A percentile compares a stretch with the other conserved stretches of the same genome.
Evolutionary conservation across 2,113 vertebrate species (phyloP).

Genomic region (Xiphophorus hellerii): DNA sequence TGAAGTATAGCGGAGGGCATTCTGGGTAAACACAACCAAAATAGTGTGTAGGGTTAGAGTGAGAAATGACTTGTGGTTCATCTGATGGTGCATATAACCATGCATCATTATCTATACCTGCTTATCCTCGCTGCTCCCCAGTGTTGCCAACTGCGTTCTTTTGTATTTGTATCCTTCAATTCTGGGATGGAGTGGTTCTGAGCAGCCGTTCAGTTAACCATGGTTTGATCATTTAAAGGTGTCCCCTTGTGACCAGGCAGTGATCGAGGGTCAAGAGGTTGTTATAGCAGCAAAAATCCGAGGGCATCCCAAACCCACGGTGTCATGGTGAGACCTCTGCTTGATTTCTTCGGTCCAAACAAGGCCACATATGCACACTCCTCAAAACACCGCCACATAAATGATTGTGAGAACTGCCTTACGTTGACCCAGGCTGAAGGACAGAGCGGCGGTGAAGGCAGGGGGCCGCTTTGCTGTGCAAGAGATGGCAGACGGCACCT

Average conservation of each 20-base stretch:
- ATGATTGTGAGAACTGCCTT: constrained; percentile 28
- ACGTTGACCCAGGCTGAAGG: constrained; percentile 83
- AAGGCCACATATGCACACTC: constrained; percentile 23
- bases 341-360: not conserved
- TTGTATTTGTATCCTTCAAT: too few relatives aligned
- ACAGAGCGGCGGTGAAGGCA: constrained; percentile 83
- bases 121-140: too few relatives aligned
- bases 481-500: constrained; percentile 77
- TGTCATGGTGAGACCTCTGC: constrained; percentile 86
- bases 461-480: constrained; percentile 76
- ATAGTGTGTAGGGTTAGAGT: too few relatives aligned
- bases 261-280: constrained; percentile 88
- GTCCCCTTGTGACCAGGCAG: constrained; percentile 83
- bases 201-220: not conserved
- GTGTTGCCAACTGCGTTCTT: not conserved
- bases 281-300: constrained; percentile 81
- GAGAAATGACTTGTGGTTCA: too few relatives aligned
- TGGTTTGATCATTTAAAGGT: constrained; percentile 71
- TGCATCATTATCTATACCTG: too few relatives aligned
- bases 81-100: too few relatives aligned
- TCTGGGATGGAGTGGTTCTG: too few relatives aligned
- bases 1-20: too few relatives aligned
- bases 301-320: constrained; percentile 89
- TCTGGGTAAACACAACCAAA: too few relatives aligned
- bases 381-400: constrained; percentile 12